phyloP scores from a whole-genome alignment of 1,140 invertebrate species.

The Thaumatotibia leucotreta region DNA sequence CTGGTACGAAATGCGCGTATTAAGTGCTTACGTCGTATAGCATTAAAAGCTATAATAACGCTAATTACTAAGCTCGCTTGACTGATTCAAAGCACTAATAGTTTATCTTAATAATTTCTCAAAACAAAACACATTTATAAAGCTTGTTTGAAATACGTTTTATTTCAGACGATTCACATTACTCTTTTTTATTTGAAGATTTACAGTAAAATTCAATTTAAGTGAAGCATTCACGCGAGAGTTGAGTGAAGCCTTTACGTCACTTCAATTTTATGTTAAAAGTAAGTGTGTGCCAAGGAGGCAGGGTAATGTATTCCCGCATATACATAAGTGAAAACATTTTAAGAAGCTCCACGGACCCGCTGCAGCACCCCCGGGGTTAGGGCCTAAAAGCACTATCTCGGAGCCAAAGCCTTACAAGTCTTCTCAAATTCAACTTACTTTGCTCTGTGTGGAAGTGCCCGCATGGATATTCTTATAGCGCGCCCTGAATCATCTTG shows the following conservation, averaged over 20 bases:
- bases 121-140: background rate
- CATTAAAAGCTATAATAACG: background rate
- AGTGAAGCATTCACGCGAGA: slow-evolving; percentile 64
- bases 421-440: slow-evolving; percentile 76
- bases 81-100: background rate
- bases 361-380: slow-evolving; percentile 72
- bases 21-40: background rate
- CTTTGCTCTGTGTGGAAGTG: slow-evolving; percentile 65
- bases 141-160: background rate
- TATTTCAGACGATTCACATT: background rate
- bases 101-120: background rate
- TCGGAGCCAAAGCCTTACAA: slow-evolving; percentile 74
- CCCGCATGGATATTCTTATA: slow-evolving; percentile 43
- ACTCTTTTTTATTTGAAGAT: slow-evolving; percentile 16
- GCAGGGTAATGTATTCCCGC: slow-evolving; percentile 73
- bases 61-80: background rate
- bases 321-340: slow-evolving; percentile 76
- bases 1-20: background rate
- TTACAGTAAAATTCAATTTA: slow-evolving; percentile 69
- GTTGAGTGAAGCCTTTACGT: slow-evolving; percentile 69
- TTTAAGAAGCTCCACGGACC: slow-evolving; percentile 73
- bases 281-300: slow-evolving; percentile 67
- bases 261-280: slow-evolving; percentile 74
- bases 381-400: slow-evolving; percentile 77
- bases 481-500: slow-evolving; percentile 33